Evolutionary conservation across 2,888 invertebrate species (phyloP), one percentile per base, ranked within the genome.

Genomic region (Diadegma fenestrale): DNA sequence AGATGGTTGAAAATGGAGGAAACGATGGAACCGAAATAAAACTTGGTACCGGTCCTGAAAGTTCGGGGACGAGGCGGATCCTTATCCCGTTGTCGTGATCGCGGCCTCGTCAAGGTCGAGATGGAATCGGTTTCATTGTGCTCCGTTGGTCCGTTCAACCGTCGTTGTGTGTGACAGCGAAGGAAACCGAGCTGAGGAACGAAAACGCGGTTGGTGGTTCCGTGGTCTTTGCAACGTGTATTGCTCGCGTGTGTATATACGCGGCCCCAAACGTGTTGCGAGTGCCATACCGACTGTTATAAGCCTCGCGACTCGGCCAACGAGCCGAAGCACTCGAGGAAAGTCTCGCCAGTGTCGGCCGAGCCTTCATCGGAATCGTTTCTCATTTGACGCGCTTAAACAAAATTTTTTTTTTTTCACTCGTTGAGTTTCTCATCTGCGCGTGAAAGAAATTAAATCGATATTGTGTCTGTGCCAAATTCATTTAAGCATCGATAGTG

Each of bases 311-410:
- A 71, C 76, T 76, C 76, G 82, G 66, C 80, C 82, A 82, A 80
- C 85, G 82, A 86, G 82, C 78, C 85, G 41, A 37, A 61, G 48
- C 85, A 76, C 85, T 80, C 85, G 85, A 82, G 82, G 82, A 86
- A 86, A 86, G 82, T 86, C 68, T 64, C 68, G 85, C 82, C 85
- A 86, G 85, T 86, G 82, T 86, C 69, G 85, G 82, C 77, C 80
- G 85, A 86, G 82, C 82, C 85, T 82, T 69, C 85, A 77, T 83
- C 80, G 82, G 66, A 71, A 86, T 86, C 85, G 85, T 82, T 79
- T 79, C 85, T 75, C 41, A 43, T 69, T 76, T 41, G 68, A 26
- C 75, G 64, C 82, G 82, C 73, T 51, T 45, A 45, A 76, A 48
- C 22, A 54, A 22, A n/a, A n/a, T n/a, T n/a, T n/a, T n/a, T 58